Evolutionary conservation across 2,888 invertebrate species (phyloP).

Genomic region (Caenorhabditis uteleia): DNA sequence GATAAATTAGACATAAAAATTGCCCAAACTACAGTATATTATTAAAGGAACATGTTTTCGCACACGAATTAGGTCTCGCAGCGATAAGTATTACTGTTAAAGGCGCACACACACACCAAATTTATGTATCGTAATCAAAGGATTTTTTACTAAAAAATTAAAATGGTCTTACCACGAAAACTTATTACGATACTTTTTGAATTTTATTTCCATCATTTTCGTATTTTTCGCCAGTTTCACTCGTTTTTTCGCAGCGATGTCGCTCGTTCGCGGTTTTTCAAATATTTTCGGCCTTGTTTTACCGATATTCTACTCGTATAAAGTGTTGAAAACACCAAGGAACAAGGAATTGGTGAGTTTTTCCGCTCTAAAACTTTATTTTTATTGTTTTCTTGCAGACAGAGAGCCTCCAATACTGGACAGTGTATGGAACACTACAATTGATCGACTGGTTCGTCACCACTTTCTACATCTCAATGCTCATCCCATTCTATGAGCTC

Average conservation of each 20-base stretch:
- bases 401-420: constrained; percentile 21
- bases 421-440: constrained; percentile 23
- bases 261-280: constrained; percentile 22
- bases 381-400: constrained; percentile 5
- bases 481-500: constrained; percentile 34
- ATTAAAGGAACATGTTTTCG: too few relatives aligned
- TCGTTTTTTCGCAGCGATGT: constrained; percentile 10
- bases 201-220: not conserved
- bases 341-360: constrained; percentile 20
- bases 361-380: not conserved
- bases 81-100: too few relatives aligned
- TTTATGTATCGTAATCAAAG: too few relatives aligned
- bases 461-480: constrained; percentile 23
- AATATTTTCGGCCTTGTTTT: constrained; percentile 29
- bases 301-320: constrained; percentile 25
- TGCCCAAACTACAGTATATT: too few relatives aligned
- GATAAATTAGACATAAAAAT: too few relatives aligned
- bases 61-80: too few relatives aligned
- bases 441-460: constrained; percentile 20
- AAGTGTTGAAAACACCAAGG: constrained; percentile 30
- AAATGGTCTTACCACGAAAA: too few relatives aligned
- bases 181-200: too few relatives aligned
- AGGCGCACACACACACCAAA: too few relatives aligned
- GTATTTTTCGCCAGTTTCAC: not conserved
- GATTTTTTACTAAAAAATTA: too few relatives aligned